phyloP scores from a whole-genome alignment of 2,797 vertebrate species.

The Vultur gryphus region DNA sequence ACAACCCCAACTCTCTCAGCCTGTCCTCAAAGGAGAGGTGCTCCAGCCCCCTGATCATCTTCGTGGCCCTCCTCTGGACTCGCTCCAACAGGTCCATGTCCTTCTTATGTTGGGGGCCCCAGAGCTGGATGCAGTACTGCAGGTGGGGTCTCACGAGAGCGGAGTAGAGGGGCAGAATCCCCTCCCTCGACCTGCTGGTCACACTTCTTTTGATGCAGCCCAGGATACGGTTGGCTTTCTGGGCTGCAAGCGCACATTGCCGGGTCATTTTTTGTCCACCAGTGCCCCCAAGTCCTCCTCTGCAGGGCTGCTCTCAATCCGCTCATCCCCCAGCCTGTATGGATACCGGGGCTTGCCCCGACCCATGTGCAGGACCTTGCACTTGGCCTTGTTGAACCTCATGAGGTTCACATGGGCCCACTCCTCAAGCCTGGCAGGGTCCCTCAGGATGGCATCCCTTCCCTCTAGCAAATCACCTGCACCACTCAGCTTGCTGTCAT shows the following conservation, averaged over 20 bases:
- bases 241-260: background rate
- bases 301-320: background rate
- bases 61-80: background rate
- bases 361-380: background rate
- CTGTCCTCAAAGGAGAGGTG: rapidly evolving
- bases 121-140: rapidly evolving
- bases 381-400: background rate
- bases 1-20: background rate
- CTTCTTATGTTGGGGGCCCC: rapidly evolving
- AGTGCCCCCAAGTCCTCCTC: background rate
- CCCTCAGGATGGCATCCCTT: background rate
- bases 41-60: rapidly evolving
- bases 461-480: background rate
- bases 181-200: background rate
- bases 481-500: background rate
- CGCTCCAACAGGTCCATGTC: background rate
- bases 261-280: rapidly evolving
- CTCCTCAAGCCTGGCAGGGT: background rate
- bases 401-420: too few species aligned
- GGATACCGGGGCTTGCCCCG: background rate
- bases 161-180: background rate
- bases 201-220: background rate
- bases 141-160: background rate
- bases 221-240: background rate
- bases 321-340: background rate